phyloP scores from a whole-genome alignment of 2,888 invertebrate genomes.

The Byasa hedistus region DNA sequence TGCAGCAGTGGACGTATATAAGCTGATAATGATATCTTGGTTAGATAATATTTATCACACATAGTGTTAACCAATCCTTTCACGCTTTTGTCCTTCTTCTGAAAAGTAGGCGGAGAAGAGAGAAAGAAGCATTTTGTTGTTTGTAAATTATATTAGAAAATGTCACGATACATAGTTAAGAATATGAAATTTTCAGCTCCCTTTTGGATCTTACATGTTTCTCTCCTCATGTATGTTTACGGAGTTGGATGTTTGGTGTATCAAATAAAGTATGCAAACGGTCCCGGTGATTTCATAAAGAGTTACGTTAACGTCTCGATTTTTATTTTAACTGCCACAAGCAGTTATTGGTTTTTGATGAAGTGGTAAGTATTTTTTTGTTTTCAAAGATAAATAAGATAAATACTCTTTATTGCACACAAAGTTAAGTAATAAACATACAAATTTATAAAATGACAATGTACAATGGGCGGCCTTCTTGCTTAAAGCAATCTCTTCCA shows the following conservation, averaged over 20 bases:
- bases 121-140: too few relatives aligned
- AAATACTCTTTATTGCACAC: too few relatives aligned
- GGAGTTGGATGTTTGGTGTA: constrained; percentile 51
- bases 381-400: background rate
- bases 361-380: constrained; percentile 45
- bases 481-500: too few relatives aligned
- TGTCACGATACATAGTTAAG: background rate
- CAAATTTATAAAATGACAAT: too few relatives aligned
- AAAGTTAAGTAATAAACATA: too few relatives aligned
- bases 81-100: background rate
- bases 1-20: too few relatives aligned
- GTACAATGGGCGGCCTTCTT: too few relatives aligned
- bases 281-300: constrained; percentile 51
- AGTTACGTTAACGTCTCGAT: constrained; percentile 58
- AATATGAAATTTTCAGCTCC: constrained; percentile 44
- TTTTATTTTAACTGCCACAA: constrained; percentile 47
- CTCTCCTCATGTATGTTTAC: constrained; percentile 56
- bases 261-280: constrained; percentile 48
- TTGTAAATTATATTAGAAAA: background rate
- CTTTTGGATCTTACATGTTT: constrained; percentile 55
- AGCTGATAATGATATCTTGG: background rate
- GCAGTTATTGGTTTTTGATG: constrained; percentile 58
- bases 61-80: background rate
- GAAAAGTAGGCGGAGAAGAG: background rate
- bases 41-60: background rate